Evolutionary conservation across 2,797 vertebrate species (phyloP).

Genomic region (Galago senegalensis): DNA sequence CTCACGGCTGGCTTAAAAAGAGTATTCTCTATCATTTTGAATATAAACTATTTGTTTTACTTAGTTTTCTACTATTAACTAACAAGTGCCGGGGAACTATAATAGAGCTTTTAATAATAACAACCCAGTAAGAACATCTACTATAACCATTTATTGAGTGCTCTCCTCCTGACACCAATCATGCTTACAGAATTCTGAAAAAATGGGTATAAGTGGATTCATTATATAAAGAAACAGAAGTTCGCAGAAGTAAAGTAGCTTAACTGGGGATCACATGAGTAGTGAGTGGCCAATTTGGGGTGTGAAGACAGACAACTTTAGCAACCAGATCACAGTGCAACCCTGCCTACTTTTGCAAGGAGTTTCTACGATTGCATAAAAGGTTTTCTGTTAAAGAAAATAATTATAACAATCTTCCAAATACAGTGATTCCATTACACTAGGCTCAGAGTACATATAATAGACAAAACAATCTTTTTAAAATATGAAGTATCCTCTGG

Average conservation of each 20-base stretch:
- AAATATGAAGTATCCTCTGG: not conserved
- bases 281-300: not conserved
- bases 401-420: slow-evolving; percentile 27
- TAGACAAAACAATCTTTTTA: slow-evolving; percentile 48
- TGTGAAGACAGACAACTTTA: not conserved
- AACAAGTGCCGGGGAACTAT: not conserved
- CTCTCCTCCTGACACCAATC: not conserved
- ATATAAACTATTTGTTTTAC: not conserved
- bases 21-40: not conserved
- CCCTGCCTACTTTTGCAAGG: not conserved
- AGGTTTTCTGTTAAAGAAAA: slow-evolving; percentile 25
- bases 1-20: not conserved
- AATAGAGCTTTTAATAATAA: slow-evolving; percentile 39
- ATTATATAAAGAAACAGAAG: not conserved
- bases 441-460: slow-evolving; percentile 5
- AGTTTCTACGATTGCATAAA: not conserved
- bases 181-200: slow-evolving; percentile 5
- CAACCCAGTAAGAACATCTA: not conserved
- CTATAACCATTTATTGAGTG: not conserved
- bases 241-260: not conserved
- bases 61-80: not conserved
- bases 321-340: not conserved
- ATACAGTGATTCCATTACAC: not conserved
- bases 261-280: not conserved
- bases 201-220: not conserved